These are phyloP conservation scores for Conger conger DNA, from an alignment of 2,113 vertebrate species.

Conservation along the genomic window DNA sequence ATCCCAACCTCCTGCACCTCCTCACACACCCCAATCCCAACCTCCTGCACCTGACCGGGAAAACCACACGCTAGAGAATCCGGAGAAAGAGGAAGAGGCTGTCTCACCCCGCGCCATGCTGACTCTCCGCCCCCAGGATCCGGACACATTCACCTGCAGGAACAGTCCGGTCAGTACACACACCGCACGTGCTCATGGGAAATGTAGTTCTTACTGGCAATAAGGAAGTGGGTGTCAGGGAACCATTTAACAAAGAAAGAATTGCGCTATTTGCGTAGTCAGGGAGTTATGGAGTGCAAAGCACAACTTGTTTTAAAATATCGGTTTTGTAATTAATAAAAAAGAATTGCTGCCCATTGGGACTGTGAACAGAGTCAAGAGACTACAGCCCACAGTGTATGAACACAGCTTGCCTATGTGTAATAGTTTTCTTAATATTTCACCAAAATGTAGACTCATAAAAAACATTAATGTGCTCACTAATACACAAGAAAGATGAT, in stretches of 20 bases:
- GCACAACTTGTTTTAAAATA: not conserved
- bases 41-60: not conserved
- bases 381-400: not conserved
- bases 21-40: too few relatives aligned
- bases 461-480: not conserved
- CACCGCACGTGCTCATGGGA: not conserved
- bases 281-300: not conserved
- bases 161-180: not conserved
- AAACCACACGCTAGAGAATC: not conserved
- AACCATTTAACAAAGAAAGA: not conserved
- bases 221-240: not conserved
- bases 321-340: not conserved
- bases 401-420: not conserved
- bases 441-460: not conserved
- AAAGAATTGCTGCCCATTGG: not conserved
- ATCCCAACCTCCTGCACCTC: not conserved
- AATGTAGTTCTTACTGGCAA: not conserved
- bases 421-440: not conserved
- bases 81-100: not conserved
- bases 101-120: constrained; percentile 63
- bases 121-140: constrained; percentile 27
- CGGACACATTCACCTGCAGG: constrained; percentile 34
- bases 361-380: not conserved
- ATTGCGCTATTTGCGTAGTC: not conserved
- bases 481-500: not conserved